These are phyloP conservation scores for Clanis bilineata DNA, from an alignment of 2,888 invertebrate species.

Conservation along the genomic window DNA sequence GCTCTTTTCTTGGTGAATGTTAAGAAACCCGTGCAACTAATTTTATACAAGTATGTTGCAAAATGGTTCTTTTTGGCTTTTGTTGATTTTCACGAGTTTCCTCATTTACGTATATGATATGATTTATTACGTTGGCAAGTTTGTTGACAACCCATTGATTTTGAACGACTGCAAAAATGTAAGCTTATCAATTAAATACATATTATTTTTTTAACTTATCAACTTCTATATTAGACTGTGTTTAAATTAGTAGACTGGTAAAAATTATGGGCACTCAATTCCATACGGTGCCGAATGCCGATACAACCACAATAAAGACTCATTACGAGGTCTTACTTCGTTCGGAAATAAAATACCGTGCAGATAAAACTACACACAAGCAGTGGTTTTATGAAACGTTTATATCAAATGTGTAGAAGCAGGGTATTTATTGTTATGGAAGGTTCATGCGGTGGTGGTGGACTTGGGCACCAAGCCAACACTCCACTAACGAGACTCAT, in stretches of 20 bases:
- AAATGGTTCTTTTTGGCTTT: not conserved
- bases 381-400: not conserved
- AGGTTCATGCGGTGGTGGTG: not conserved
- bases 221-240: too few species aligned
- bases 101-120: not conserved
- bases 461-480: constrained; percentile 48
- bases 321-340: too few species aligned
- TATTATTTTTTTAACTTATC: too few species aligned
- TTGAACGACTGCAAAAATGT: too few species aligned
- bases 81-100: not conserved
- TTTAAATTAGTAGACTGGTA: constrained; percentile 2
- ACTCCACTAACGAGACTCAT: constrained; percentile 59
- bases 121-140: too few species aligned
- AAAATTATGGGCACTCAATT: constrained; percentile 12
- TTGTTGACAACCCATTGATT: too few species aligned
- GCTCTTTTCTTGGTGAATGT: not conserved
- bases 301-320: constrained; percentile 15
- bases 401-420: not conserved
- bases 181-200: too few species aligned
- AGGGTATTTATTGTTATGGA: constrained; percentile 18
- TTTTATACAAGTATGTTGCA: not conserved
- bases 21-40: not conserved
- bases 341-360: constrained; percentile 13
- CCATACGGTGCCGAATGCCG: constrained; percentile 1
- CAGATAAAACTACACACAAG: constrained; percentile 15